These are phyloP conservation scores for Dryobotodes eremita DNA, from an alignment of 2,888 invertebrate species.

Conservation along the genomic window DNA sequence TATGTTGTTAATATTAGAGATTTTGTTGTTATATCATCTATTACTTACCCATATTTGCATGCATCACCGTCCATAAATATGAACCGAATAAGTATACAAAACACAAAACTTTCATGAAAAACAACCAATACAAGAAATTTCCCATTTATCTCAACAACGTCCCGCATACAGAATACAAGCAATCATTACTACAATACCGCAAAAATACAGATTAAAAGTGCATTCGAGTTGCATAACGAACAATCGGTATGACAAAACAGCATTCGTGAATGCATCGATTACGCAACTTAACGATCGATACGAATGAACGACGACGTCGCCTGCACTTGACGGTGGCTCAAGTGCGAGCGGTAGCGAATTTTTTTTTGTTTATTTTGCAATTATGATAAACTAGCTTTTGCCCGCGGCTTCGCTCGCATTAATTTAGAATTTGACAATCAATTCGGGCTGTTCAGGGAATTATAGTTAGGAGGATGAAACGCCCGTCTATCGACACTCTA, in stretches of 20 bases:
- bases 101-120: neutral
- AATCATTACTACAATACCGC: conserved; percentile 41
- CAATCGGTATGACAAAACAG: conserved; percentile 71
- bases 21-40: too few species aligned
- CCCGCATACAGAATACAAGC: conserved; percentile 45
- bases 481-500: too few species aligned
- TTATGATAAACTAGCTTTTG: neutral
- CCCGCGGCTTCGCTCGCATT: too few species aligned
- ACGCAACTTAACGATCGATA: conserved; percentile 69
- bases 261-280: conserved; percentile 76
- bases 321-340: conserved; percentile 50
- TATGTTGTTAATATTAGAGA: too few species aligned
- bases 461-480: too few species aligned
- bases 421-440: too few species aligned
- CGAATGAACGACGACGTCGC: conserved; percentile 68
- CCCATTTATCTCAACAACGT: conserved; percentile 30
- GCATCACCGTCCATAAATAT: neutral
- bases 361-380: neutral
- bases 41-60: too few species aligned
- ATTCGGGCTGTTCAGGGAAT: too few species aligned
- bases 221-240: conserved; percentile 59
- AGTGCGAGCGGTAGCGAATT: conserved; percentile 45
- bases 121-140: conserved; percentile 26
- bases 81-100: neutral
- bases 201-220: conserved; percentile 59